phyloP scores from a whole-genome alignment of 2,888 invertebrate species.

The Morinoia aosen region DNA sequence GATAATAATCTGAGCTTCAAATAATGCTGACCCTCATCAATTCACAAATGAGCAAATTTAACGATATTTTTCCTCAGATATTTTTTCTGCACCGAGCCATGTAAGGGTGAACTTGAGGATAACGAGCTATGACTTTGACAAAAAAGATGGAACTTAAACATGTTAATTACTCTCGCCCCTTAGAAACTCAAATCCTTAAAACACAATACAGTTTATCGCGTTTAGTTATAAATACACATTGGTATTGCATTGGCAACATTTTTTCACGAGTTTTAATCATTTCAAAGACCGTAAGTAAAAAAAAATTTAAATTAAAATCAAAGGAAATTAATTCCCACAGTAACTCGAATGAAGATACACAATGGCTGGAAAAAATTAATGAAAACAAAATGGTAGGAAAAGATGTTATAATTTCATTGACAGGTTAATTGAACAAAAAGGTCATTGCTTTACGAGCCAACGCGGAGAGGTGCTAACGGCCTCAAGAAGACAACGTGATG shows the following conservation, averaged over 20 bases:
- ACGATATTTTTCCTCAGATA: background rate
- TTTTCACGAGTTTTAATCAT: background rate
- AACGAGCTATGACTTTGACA: no score
- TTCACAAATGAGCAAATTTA: background rate
- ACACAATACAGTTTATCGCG: background rate
- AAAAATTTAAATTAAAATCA: background rate
- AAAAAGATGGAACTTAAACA: background rate
- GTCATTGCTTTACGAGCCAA: background rate
- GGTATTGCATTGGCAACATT: background rate
- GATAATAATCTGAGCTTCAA: background rate
- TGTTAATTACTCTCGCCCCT: background rate
- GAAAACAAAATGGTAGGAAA: no score
- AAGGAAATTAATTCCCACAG: background rate
- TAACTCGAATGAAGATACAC: no score
- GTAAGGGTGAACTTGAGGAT: background rate
- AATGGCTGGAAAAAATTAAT: no score
- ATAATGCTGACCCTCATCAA: background rate
- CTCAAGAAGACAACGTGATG: background rate
- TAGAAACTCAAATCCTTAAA: background rate
- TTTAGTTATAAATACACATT: background rate
- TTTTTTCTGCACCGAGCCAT: background rate
- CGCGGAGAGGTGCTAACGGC: background rate
- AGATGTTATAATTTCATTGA: background rate
- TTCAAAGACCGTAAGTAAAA: background rate
- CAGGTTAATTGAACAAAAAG: background rate